phyloP scores from a whole-genome alignment of 2,113 vertebrate genomes.

The Vombatus ursinus region DNA sequence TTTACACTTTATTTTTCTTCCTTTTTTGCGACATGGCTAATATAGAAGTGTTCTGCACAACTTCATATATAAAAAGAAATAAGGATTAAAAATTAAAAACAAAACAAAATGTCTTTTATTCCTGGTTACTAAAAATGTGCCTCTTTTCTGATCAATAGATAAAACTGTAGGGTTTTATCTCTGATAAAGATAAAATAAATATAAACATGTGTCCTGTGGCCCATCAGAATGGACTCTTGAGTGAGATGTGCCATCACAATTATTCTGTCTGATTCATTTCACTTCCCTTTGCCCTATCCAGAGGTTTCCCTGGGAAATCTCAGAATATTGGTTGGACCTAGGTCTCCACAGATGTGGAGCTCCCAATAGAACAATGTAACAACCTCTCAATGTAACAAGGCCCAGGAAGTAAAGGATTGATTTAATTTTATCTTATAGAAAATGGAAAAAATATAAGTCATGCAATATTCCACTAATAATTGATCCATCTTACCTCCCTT shows the following conservation, averaged over 20 bases:
- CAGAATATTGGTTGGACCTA: background rate
- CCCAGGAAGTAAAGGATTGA: background rate
- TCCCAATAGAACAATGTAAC: background rate
- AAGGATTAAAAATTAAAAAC: background rate
- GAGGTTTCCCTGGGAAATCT: background rate
- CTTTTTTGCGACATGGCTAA: background rate
- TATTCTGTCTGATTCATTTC: background rate
- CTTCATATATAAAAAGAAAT: background rate
- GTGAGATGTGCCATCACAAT: background rate
- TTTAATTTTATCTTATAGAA: background rate
- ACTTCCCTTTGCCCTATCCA: background rate
- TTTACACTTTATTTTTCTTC: background rate
- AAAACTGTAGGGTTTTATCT: background rate
- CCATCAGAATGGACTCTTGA: background rate
- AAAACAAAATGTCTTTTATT: background rate
- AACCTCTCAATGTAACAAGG: background rate
- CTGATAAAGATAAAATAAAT: background rate
- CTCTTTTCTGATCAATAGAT: background rate
- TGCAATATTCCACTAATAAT: too few relatives aligned
- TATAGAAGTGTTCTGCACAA: background rate
- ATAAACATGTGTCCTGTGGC: background rate
- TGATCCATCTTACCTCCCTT: background rate
- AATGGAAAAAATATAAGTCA: background rate
- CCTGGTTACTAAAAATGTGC: background rate
- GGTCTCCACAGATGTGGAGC: background rate